Percentiles rank a stretch among this genome's conserved stretches.
phyloP scores from a whole-genome alignment of 2,797 vertebrate genomes.

The Brotula barbata region DNA sequence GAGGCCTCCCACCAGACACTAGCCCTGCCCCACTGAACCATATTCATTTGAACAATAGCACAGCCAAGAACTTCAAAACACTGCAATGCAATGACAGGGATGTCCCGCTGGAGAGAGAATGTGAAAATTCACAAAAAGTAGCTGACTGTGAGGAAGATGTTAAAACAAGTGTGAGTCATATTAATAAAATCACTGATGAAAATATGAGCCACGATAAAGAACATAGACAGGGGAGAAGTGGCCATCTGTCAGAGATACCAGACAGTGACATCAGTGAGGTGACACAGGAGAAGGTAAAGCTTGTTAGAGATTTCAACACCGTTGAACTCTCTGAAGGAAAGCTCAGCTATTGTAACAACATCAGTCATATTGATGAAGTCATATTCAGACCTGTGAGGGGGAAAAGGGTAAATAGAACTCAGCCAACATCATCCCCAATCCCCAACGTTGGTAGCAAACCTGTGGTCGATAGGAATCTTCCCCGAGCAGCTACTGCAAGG shows the following conservation, averaged over 20 bases:
- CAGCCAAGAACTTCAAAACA: constrained; percentile 28
- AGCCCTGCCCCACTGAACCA: constrained; percentile 16
- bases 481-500: constrained; percentile 28
- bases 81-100: constrained; percentile 12
- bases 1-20: constrained; percentile 70
- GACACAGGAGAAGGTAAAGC: not conserved
- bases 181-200: constrained; percentile 30
- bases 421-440: constrained; percentile 1
- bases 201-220: not conserved
- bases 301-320: constrained; percentile 11
- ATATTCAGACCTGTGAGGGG: constrained; percentile 29
- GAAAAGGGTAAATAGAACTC: constrained; percentile 29
- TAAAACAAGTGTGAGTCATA: constrained; percentile 9
- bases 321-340: constrained; percentile 22
- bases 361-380: constrained; percentile 22
- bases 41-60: constrained; percentile 21
- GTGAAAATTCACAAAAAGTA: constrained; percentile 8
- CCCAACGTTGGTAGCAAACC: constrained; percentile 30
- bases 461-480: constrained; percentile 24
- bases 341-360: not conserved
- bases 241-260: constrained; percentile 78
- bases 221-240: constrained; percentile 41
- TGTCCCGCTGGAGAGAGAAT: constrained; percentile 5
- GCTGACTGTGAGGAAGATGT: not conserved
- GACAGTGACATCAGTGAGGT: constrained; percentile 1